A percentile compares a stretch with the other conserved stretches of the same genome.
Evolutionary conservation across 2,113 vertebrate genomes (phyloP).

Genomic region (Lasiurus borealis): DNA sequence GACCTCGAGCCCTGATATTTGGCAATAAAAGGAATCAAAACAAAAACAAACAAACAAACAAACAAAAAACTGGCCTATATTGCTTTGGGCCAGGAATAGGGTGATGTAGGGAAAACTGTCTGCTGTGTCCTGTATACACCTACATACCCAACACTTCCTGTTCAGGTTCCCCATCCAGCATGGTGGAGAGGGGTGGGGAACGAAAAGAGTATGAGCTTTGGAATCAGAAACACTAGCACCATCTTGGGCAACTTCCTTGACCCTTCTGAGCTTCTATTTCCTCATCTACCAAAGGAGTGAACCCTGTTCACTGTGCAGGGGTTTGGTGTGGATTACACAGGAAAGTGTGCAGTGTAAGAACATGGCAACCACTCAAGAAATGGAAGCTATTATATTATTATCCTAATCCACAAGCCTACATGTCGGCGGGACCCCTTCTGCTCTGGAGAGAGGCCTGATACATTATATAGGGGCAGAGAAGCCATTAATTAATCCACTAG

Average conservation of each 20-base stretch:
- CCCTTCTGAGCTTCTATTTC: background rate
- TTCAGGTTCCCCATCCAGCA: background rate
- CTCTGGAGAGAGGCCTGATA: background rate
- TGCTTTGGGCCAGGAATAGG: background rate
- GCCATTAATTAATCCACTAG: background rate
- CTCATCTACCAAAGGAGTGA: background rate
- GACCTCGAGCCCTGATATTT: background rate
- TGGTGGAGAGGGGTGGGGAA: rapidly evolving
- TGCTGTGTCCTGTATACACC: too few relatives aligned
- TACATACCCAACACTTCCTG: too few relatives aligned
- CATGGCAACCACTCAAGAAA: background rate
- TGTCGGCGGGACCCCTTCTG: background rate
- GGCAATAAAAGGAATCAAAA: background rate
- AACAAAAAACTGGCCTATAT: background rate
- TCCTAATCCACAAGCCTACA: background rate
- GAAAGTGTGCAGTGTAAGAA: background rate
- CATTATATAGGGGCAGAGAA: background rate
- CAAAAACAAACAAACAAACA: too few relatives aligned
- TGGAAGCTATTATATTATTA: background rate
- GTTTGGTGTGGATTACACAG: background rate
- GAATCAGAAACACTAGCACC: background rate
- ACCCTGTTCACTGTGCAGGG: background rate
- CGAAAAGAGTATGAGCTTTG: background rate
- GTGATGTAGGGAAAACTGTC: rapidly evolving
- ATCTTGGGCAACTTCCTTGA: background rate